Percentiles rank a stretch among this genome's conserved stretches.
Evolutionary conservation across 2,797 vertebrate genomes (phyloP).

Genomic region (Enteromius mattozi): DNA sequence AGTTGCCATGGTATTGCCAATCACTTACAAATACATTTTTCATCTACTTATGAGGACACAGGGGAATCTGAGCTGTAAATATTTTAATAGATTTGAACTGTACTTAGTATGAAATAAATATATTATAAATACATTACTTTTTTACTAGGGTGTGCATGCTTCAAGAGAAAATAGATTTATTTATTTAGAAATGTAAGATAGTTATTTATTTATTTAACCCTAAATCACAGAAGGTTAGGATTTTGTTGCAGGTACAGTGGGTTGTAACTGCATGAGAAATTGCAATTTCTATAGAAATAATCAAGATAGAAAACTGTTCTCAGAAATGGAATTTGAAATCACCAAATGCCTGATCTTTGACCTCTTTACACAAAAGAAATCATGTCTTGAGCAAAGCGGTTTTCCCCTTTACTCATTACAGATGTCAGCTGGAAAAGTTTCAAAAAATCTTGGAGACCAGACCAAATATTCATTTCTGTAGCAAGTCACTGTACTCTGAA

Average conservation of each 20-base stretch:
- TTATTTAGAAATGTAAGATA: too few species aligned
- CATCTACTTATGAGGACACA: background rate
- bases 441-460: background rate
- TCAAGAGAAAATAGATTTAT: background rate
- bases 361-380: background rate
- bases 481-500: background rate
- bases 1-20: constrained; percentile 26
- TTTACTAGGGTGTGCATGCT: background rate
- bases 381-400: background rate
- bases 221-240: background rate
- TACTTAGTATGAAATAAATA: too few species aligned
- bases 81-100: too few species aligned
- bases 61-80: constrained; percentile 26
- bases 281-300: background rate
- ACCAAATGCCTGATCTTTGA: background rate
- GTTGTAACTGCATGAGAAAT: background rate
- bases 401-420: background rate
- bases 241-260: background rate
- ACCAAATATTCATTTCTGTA: background rate
- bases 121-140: too few species aligned
- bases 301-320: background rate
- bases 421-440: background rate
- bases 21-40: constrained; percentile 38
- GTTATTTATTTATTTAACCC: background rate
- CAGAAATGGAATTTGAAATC: background rate